Evolutionary conservation across 2,113 vertebrate species (phyloP).

Genomic region (Petromus typicus): DNA sequence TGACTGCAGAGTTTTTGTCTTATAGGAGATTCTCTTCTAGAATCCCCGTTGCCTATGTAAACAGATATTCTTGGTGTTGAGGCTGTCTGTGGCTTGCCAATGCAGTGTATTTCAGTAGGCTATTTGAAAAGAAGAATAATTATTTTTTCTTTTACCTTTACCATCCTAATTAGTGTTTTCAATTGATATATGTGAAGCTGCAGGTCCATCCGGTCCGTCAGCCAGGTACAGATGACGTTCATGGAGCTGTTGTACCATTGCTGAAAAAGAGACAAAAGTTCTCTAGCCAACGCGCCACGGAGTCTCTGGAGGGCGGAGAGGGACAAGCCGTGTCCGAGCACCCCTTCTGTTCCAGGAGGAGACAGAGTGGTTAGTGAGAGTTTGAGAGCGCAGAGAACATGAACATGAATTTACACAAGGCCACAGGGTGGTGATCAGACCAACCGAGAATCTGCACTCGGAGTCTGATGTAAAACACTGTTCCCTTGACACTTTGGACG

Average conservation of each 20-base stretch:
- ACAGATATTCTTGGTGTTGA: constrained; percentile 32
- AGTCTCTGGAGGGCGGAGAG: background rate
- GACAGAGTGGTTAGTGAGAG: constrained; percentile 49
- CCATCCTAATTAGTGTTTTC: constrained; percentile 99
- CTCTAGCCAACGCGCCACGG: constrained; percentile 90
- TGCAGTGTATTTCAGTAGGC: background rate
- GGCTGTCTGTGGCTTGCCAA: background rate
- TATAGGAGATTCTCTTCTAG: background rate
- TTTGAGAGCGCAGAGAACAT: background rate
- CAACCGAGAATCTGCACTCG: background rate
- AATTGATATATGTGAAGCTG: constrained; percentile 99
- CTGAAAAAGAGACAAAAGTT: constrained; percentile 97
- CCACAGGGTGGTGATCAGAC: background rate
- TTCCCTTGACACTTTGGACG: background rate
- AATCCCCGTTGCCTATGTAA: background rate
- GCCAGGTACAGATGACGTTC: constrained; percentile 98
- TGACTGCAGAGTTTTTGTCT: background rate
- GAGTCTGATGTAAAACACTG: background rate
- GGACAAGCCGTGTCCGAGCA: background rate
- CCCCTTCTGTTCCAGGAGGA: constrained; percentile 51
- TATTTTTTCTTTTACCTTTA: constrained; percentile 92
- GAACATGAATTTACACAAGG: background rate
- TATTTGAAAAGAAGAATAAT: background rate
- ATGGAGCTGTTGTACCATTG: constrained; percentile 99
- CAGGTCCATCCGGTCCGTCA: constrained; percentile 99